Percentiles rank a stretch among this genome's conserved stretches.
Evolutionary conservation across 2,888 invertebrate species (phyloP).

Genomic region (Epicampocera succincta): DNA sequence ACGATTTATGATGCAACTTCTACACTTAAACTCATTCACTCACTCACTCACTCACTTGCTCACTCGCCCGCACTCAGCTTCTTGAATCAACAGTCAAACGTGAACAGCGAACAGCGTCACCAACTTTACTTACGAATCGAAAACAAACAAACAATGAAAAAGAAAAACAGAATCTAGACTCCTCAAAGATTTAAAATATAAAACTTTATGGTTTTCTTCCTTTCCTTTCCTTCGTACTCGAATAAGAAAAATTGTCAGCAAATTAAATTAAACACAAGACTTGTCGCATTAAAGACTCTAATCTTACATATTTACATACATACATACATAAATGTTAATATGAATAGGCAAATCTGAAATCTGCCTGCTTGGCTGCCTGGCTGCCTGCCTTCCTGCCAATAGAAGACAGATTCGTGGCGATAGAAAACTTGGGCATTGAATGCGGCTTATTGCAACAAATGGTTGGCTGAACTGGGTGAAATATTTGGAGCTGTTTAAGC

Average conservation of each 20-base stretch:
- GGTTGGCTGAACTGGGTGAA: conserved; percentile 61
- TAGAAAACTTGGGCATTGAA: conserved; percentile 36
- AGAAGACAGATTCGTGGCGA: conserved; percentile 45
- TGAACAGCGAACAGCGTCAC: conserved; percentile 25
- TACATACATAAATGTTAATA: background rate
- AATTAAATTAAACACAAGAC: conserved; percentile 64
- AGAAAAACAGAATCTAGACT: background rate
- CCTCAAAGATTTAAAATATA: conserved; percentile 39
- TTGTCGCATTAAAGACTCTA: conserved; percentile 53
- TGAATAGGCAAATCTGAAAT: conserved; percentile 43
- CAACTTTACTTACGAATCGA: conserved; percentile 44
- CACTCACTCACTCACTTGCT: conserved; percentile 51
- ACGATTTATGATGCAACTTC: conserved; percentile 80
- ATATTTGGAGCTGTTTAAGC: conserved; percentile 69
- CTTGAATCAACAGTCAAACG: conserved; percentile 43
- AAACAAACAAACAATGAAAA: conserved; percentile 5
- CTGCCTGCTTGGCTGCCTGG: conserved; percentile 26
- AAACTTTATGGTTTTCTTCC: conserved; percentile 36
- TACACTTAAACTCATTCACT: conserved; percentile 62
- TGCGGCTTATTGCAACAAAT: conserved; percentile 2
- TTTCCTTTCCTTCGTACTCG: conserved; percentile 9
- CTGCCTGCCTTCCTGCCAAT: conserved; percentile 34
- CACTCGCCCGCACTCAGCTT: conserved; percentile 49
- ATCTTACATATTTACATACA: too few species aligned
- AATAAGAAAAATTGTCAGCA: conserved; percentile 57